A percentile compares a stretch with the other conserved stretches of the same genome.
These are phyloP conservation scores for Actinopyga echinites DNA, from an alignment of 53 echinoderm and acorn worm species.

Conservation along the genomic window DNA sequence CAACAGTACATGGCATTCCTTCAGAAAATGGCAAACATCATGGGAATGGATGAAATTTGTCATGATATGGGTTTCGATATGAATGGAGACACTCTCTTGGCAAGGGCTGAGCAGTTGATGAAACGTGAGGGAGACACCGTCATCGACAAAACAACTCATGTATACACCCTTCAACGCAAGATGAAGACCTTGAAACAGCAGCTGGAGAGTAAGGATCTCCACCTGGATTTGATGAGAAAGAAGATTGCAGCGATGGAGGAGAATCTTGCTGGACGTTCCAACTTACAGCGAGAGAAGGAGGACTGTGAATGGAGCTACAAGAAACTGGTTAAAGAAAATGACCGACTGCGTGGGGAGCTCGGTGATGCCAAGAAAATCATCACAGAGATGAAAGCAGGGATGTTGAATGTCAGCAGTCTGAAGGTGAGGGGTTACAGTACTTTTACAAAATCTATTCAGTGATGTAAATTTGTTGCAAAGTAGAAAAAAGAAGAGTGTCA, in stretches of 20 bases:
- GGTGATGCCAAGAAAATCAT: conserved; percentile 82
- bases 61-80: conserved; percentile 94
- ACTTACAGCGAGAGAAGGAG: conserved; percentile 87
- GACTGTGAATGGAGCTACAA: conserved; percentile 76
- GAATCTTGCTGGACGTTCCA: conserved; percentile 74
- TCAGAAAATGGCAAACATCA: conserved; percentile 71
- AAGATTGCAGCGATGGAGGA: conserved; percentile 94
- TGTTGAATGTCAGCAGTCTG: conserved; percentile 86
- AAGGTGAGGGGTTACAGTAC: conserved; percentile 75
- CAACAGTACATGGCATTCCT: conserved; percentile 97
- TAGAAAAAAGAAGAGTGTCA: no score
- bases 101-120: conserved; percentile 89
- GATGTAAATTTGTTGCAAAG: no score
- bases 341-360: conserved; percentile 82
- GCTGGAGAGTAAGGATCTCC: conserved; percentile 97
- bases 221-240: conserved; percentile 96
- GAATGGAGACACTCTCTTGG: conserved; percentile 87
- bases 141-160: conserved; percentile 85
- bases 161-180: conserved; percentile 96
- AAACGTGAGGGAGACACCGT: conserved; percentile 73
- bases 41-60: conserved; percentile 88
- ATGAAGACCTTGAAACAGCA: conserved; percentile 74
- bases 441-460: no score
- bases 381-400: conserved; percentile 82
- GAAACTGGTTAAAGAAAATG: conserved; percentile 83